Percentiles rank a stretch among this genome's conserved stretches.
Evolutionary conservation across 2,797 vertebrate genomes (phyloP).

Genomic region (Brachyalestes nurse): DNA sequence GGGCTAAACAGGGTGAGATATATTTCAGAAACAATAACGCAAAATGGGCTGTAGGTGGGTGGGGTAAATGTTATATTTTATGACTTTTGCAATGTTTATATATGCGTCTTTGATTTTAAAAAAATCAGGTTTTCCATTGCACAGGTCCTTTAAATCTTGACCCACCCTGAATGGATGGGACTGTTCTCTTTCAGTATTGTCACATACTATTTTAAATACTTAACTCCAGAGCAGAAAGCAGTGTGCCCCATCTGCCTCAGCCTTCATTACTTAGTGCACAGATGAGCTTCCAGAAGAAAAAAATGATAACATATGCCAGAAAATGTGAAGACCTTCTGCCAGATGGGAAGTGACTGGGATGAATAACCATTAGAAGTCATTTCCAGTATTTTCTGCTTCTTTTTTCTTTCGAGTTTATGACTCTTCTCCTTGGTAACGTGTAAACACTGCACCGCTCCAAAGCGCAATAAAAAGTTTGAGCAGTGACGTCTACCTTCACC

Average conservation of each 20-base stretch:
- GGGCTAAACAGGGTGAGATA: too few relatives aligned
- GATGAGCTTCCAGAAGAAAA: constrained; percentile 54
- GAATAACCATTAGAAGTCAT: constrained; percentile 72
- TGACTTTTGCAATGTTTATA: too few relatives aligned
- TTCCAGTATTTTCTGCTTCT: constrained; percentile 70
- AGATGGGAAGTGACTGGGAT: constrained; percentile 69
- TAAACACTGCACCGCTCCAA: constrained; percentile 74
- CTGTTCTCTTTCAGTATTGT: constrained; percentile 1
- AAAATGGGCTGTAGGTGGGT: too few relatives aligned
- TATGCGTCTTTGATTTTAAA: too few relatives aligned
- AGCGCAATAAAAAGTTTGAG: constrained; percentile 68
- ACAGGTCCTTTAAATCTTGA: background rate
- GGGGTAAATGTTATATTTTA: too few relatives aligned
- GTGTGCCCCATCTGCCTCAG: constrained; percentile 25
- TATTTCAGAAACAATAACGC: too few relatives aligned
- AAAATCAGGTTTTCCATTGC: too few relatives aligned
- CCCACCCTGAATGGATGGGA: constrained; percentile 3
- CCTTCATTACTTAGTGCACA: constrained; percentile 49
- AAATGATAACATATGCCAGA: constrained; percentile 60
- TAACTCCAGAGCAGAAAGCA: constrained; percentile 34
- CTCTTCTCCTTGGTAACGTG: constrained; percentile 72
- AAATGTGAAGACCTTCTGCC: constrained; percentile 62
- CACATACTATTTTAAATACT: constrained; percentile 30
- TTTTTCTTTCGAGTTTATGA: constrained; percentile 62
- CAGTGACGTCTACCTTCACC: constrained; percentile 58